Base-by-base conservation (phyloP, 2,888 invertebrate species). In the Metellina segmentata region DNA sequence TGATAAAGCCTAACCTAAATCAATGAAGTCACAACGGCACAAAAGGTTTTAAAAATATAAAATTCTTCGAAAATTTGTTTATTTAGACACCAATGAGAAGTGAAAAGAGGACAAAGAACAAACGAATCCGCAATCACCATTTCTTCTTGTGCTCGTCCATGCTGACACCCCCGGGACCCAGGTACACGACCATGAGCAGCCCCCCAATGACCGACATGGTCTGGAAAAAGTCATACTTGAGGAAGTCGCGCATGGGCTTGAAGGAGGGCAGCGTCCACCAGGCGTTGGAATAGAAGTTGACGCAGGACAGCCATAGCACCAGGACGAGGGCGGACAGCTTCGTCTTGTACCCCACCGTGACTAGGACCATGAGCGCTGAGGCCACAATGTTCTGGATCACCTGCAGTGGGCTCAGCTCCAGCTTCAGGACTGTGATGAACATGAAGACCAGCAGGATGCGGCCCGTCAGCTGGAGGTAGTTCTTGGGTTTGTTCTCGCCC, bases 71-170 rank as follows among this genome's bases (percentile, higher is more conserved):
- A 87, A 89, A 70, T 82, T 83, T 77, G 82, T 88, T 90, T 81
- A 90, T 82, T 91, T 81, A 82, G 81, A 83, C 87, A 86, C 74
- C 75, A 85, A 34, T 72, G 53, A 61, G 52, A 70, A 85, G 52
- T 61, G 77, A 90, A 49, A 81, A 51, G 52, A 61, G 20, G 16
- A 78, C 86, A 78, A 51, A 82, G 81, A 87, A 78, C 61, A 78
- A 61, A 78, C 51, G 51, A 16, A 81, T n/a, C 1, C 7, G 51
- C 19, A 74, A 72, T 89, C 89, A 99, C 98, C 98, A 99, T 95
- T 98, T 97, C 96, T 99, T 99, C 96, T 99, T 99, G 96, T 99
- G 99, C 95, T 99, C 99, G 95, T 99, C 99, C 98, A 99, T 99
- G 93, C 99, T 99, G 72, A 99, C 99, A 89, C 98, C 99, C 92